Conservation (phyloP, 2,113 vertebrate species). For the Prochilodus magdalenae region DNA sequence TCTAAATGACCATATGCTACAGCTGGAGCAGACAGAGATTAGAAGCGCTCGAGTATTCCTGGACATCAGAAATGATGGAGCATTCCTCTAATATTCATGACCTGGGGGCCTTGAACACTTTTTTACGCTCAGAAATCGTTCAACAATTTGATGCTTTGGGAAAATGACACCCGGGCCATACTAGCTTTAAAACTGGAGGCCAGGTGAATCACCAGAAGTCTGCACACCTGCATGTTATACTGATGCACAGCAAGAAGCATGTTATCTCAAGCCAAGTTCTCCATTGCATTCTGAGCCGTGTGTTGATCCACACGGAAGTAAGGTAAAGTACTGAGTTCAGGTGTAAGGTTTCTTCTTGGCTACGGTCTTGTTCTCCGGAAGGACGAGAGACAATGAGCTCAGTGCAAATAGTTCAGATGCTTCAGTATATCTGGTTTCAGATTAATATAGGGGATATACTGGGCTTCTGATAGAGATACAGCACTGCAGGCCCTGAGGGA, state of each 20-base stretch:
- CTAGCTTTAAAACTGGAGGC: not conserved
- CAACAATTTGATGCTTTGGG: not conserved
- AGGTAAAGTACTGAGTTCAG: conserved; percentile 13
- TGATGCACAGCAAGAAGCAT: conserved; percentile 1
- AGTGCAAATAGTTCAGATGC: conserved; percentile 45
- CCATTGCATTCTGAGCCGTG: not conserved
- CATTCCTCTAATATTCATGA: not conserved
- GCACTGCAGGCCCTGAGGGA: not conserved
- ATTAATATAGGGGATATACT: conserved; percentile 43
- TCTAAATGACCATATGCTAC: too few relatives aligned
- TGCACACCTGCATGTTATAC: conserved; percentile 8
- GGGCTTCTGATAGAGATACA: not conserved
- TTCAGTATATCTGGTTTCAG: conserved; percentile 56
- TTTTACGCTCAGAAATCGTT: not conserved
- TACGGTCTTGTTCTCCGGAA: conserved; percentile 53
- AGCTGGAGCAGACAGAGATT: too few relatives aligned
- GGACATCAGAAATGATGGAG: too few relatives aligned
- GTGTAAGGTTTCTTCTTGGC: conserved; percentile 41
- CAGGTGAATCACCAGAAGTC: conserved; percentile 1
- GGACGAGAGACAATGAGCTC: conserved; percentile 22
- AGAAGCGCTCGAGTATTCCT: not conserved
- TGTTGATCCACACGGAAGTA: conserved; percentile 8
- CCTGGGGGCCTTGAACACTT: not conserved
- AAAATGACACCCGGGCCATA: not conserved
- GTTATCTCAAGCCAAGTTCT: not conserved